A percentile compares a stretch with the other conserved stretches of the same genome.
Conservation (phyloP, 2,113 vertebrate genomes). For the Rhipidura dahli region DNA sequence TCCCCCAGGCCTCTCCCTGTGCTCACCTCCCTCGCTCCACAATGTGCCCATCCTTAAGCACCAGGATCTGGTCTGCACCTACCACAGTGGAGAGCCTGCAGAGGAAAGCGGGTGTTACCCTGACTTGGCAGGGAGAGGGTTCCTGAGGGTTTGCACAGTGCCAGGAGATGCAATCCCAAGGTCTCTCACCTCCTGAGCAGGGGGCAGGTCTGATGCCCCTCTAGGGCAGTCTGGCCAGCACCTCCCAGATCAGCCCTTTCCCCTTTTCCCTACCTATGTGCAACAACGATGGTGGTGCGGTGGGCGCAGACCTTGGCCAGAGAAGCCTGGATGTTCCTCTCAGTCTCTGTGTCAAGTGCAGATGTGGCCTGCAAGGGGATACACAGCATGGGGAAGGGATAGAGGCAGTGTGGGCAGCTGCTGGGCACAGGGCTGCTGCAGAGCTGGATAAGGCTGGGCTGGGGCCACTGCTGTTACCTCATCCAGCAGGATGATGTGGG, state of each 20-base stretch:
- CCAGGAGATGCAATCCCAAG: neutral
- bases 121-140: neutral
- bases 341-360: constrained; percentile 90
- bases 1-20: neutral
- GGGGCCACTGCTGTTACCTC: constrained; percentile 75
- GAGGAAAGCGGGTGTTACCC: neutral
- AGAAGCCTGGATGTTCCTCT: constrained; percentile 94
- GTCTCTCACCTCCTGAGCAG: neutral
- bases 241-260: neutral
- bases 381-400: neutral
- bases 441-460: neutral
- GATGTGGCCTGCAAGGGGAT: constrained; percentile 83
- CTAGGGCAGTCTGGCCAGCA: neutral
- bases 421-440: neutral
- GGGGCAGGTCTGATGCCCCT: neutral
- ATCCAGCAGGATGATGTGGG: constrained; percentile 89
- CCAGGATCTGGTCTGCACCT: constrained; percentile 90
- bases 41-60: constrained; percentile 85
- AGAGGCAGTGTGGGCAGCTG: neutral
- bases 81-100: constrained; percentile 91
- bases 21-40: constrained; percentile 86
- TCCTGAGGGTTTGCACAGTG: fast-evolving
- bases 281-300: constrained; percentile 89
- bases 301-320: constrained; percentile 87
- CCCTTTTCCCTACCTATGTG: constrained; percentile 83